phyloP scores from a whole-genome alignment of 2,888 invertebrate genomes.

The Biston betularia region DNA sequence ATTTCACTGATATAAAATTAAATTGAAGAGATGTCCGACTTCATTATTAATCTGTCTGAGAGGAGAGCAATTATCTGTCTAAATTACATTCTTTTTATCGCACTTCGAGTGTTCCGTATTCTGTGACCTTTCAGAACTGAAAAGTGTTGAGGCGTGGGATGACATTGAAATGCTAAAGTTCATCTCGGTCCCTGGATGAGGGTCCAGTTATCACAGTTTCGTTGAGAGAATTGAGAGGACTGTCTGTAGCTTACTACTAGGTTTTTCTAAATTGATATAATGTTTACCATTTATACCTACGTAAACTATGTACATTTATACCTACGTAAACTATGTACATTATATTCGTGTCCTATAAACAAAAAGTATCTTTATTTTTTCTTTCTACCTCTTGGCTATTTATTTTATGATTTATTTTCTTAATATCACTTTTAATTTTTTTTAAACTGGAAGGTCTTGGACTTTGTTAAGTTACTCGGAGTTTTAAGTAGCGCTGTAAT shows the following conservation, averaged over 20 bases:
- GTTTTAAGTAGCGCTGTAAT: too few species aligned
- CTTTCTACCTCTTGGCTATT: too few species aligned
- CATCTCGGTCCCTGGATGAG: slow-evolving; percentile 14
- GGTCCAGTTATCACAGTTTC: not conserved
- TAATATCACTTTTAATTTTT: too few species aligned
- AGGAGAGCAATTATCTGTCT: not conserved
- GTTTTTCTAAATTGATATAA: not conserved
- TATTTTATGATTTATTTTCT: too few species aligned
- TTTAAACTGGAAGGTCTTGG: too few species aligned
- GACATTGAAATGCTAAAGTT: slow-evolving; percentile 35
- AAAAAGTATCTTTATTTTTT: too few species aligned
- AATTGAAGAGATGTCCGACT: not conserved
- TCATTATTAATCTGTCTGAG: not conserved
- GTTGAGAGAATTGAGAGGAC: not conserved
- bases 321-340: too few species aligned
- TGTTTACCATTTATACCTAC: too few species aligned
- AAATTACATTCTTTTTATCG: slow-evolving; percentile 6
- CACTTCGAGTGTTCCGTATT: slow-evolving; percentile 1
- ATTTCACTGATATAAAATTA: not conserved
- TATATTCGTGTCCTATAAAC: too few species aligned
- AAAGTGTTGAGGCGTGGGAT: slow-evolving; percentile 28
- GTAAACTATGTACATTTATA: too few species aligned
- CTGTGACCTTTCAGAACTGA: slow-evolving; percentile 28
- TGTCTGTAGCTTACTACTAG: not conserved
- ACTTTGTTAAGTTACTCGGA: too few species aligned